Evolutionary conservation across 2,113 vertebrate genomes (phyloP).

Genomic region (Actenoides hombroni): DNA sequence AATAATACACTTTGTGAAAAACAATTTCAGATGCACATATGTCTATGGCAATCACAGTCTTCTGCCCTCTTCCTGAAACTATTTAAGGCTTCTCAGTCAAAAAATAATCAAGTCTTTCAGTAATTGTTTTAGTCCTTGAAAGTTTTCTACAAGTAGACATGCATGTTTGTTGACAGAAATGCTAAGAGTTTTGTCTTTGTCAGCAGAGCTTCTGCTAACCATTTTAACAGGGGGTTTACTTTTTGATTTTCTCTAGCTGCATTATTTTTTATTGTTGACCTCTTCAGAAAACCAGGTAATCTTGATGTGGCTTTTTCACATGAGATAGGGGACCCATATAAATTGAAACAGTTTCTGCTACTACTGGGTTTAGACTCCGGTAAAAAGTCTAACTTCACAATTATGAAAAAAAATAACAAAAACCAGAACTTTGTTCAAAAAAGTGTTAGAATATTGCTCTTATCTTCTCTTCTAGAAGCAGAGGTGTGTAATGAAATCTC

Average conservation of each 20-base stretch:
- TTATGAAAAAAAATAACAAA: neutral
- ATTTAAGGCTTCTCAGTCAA: neutral
- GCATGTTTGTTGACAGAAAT: neutral
- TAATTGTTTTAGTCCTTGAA: neutral
- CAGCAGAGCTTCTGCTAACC: neutral
- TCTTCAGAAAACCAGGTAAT: neutral
- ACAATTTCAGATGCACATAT: neutral
- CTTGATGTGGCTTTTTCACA: neutral
- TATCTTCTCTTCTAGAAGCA: neutral
- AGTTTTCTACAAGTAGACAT: neutral
- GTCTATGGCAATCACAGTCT: neutral
- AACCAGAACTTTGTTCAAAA: neutral
- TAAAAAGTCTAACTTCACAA: neutral
- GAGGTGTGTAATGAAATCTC: neutral
- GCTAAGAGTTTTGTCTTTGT: neutral
- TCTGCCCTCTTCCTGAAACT: rapidly evolving
- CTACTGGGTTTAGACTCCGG: neutral
- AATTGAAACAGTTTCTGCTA: neutral
- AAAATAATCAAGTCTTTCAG: neutral
- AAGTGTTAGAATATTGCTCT: neutral
- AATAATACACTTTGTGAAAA: neutral
- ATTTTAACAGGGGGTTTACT: neutral
- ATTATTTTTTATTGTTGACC: neutral
- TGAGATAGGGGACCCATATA: neutral
- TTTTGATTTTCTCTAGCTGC: neutral